These are phyloP conservation scores for Alloscopus bannaensis DNA, from an alignment of 2,888 invertebrate species.

Conservation along the genomic window DNA sequence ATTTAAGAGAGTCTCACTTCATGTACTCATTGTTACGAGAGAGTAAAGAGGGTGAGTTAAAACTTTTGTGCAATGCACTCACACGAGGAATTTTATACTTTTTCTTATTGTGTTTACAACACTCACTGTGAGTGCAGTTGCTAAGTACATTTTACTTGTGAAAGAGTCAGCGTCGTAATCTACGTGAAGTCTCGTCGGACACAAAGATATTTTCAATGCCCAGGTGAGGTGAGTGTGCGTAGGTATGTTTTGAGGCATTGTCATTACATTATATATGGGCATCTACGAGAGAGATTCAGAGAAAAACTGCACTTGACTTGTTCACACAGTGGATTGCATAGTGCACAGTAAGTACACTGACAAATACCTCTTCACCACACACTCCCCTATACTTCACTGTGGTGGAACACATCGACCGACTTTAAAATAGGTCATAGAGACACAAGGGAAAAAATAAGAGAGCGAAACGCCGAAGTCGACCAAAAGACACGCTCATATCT, in stretches of 20 bases:
- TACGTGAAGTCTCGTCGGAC: too few relatives aligned
- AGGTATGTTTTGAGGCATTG: neutral
- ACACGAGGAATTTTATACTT: too few relatives aligned
- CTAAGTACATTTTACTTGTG: too few relatives aligned
- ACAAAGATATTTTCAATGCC: conserved; percentile 4
- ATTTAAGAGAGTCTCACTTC: too few relatives aligned
- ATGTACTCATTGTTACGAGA: too few relatives aligned
- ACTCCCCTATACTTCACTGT: conserved; percentile 22
- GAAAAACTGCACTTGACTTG: conserved; percentile 21
- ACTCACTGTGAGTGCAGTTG: too few relatives aligned
- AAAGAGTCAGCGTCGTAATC: neutral
- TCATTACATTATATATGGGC: conserved; percentile 23
- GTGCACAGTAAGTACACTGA: neutral
- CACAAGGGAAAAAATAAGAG: conserved; percentile 23
- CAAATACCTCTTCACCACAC: too few relatives aligned
- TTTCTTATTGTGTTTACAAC: too few relatives aligned
- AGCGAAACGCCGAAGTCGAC: conserved; percentile 31
- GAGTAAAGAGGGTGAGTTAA: too few relatives aligned
- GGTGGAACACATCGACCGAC: conserved; percentile 57
- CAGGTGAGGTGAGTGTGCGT: conserved; percentile 30
- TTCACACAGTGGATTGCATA: conserved; percentile 14
- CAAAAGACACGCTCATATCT: too few relatives aligned
- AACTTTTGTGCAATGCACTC: too few relatives aligned
- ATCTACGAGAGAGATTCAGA: conserved; percentile 3
- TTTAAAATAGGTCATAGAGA: conserved; percentile 60